Conservation (phyloP, 2,888 invertebrate genomes). For the Hirtodrosophila trivittata region DNA sequence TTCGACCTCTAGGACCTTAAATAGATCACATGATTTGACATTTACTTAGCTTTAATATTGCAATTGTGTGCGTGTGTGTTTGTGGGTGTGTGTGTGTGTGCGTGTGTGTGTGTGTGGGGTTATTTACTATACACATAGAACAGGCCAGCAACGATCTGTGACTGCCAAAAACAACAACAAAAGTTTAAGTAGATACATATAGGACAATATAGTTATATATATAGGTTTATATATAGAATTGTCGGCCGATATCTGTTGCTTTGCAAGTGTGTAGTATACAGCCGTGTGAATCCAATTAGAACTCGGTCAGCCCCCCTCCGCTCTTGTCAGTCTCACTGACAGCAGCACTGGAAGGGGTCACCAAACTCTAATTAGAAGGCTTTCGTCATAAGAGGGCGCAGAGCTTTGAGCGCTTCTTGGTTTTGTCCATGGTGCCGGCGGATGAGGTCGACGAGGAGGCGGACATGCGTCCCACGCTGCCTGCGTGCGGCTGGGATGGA, state of each 20-base stretch:
- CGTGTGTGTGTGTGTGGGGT: slow-evolving; percentile 5
- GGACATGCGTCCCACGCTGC: slow-evolving; percentile 77
- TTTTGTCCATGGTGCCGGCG: slow-evolving; percentile 79
- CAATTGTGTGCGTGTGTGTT: slow-evolving; percentile 47
- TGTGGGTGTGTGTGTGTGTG: slow-evolving; percentile 20
- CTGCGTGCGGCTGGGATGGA: slow-evolving; percentile 74
- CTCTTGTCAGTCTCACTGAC: slow-evolving; percentile 68
- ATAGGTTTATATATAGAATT: slow-evolving; percentile 7
- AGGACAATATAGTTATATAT: background rate
- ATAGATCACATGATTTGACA: slow-evolving; percentile 84
- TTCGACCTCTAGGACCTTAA: slow-evolving; percentile 78
- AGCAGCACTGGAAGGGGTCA: slow-evolving; percentile 67
- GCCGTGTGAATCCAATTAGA: slow-evolving; percentile 75
- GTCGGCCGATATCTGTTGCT: slow-evolving; percentile 30
- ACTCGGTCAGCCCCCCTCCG: slow-evolving; percentile 78
- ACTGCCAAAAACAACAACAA: slow-evolving; percentile 24
- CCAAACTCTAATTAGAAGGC: slow-evolving; percentile 83
- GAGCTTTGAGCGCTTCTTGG: slow-evolving; percentile 84
- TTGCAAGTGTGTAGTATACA: slow-evolving; percentile 21
- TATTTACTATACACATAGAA: slow-evolving; percentile 57
- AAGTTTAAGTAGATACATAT: slow-evolving; percentile 4
- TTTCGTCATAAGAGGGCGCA: slow-evolving; percentile 84
- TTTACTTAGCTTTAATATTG: slow-evolving; percentile 80
- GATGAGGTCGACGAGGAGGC: slow-evolving; percentile 81
- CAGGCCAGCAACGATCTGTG: slow-evolving; percentile 6